phyloP scores from a whole-genome alignment of 2,888 invertebrate species.

The Abrostola tripartita region DNA sequence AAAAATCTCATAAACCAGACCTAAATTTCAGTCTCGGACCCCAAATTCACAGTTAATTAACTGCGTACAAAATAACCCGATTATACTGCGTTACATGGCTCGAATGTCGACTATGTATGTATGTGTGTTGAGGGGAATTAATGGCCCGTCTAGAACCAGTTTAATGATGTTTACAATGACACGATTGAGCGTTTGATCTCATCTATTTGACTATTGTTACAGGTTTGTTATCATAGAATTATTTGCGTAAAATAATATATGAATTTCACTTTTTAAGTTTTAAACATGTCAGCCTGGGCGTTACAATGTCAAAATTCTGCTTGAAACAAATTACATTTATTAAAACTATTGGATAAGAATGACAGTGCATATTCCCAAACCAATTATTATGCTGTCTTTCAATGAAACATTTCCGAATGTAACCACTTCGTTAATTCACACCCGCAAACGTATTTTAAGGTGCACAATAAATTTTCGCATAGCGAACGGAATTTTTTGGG shows the following conservation, averaged over 20 bases:
- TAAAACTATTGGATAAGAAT: no score
- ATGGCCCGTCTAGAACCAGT: slow-evolving; percentile 19
- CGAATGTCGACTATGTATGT: slow-evolving; percentile 5
- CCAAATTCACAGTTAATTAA: slow-evolving; percentile 14
- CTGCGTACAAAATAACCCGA: slow-evolving; percentile 10
- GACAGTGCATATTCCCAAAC: slow-evolving; percentile 6
- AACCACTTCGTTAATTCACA: slow-evolving; percentile 35
- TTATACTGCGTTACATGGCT: slow-evolving; percentile 10
- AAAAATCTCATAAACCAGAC: not conserved
- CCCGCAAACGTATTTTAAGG: slow-evolving; percentile 21
- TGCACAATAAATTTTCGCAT: slow-evolving; percentile 30
- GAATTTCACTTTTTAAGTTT: not conserved
- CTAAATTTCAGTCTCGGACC: not conserved
- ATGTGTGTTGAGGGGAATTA: slow-evolving; percentile 2
- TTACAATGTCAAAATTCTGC: not conserved
- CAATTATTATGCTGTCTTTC: not conserved
- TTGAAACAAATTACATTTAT: not conserved
- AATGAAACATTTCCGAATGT: slow-evolving; percentile 15
- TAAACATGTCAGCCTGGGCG: not conserved
- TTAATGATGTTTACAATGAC: slow-evolving; percentile 28
- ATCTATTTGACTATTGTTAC: slow-evolving; percentile 27
- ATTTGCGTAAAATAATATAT: not conserved
- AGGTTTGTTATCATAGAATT: slow-evolving; percentile 7
- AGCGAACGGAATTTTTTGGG: slow-evolving; percentile 19
- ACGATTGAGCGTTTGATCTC: slow-evolving; percentile 20